Conservation (phyloP, 1,140 invertebrate species). For the Drosophila leontia region DNA sequence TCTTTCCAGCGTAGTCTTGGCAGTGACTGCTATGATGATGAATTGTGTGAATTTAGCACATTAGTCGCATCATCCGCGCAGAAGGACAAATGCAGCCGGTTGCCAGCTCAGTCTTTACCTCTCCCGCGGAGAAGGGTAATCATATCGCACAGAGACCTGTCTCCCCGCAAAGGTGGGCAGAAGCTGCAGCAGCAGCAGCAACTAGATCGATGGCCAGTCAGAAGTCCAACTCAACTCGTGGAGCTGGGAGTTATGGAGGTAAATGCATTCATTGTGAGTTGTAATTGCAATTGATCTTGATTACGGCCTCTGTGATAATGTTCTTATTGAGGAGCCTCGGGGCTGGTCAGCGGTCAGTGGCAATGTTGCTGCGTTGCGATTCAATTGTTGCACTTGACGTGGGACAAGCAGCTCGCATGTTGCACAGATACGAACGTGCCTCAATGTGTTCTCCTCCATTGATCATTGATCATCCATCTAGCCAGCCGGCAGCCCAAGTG, state of each 20-base stretch:
- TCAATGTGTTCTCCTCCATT: slow-evolving; percentile 53
- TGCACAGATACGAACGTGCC: slow-evolving; percentile 47
- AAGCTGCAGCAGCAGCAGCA: slow-evolving; percentile 21
- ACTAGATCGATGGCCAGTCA: slow-evolving; percentile 63
- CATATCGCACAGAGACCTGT: slow-evolving; percentile 55
- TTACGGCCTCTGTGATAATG: slow-evolving; percentile 79
- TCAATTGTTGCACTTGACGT: slow-evolving; percentile 57
- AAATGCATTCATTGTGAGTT: slow-evolving; percentile 82
- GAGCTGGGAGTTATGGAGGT: slow-evolving; percentile 53
- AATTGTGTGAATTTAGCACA: slow-evolving; percentile 84
- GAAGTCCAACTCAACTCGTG: background rate
- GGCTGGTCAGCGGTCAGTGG: slow-evolving; percentile 36
- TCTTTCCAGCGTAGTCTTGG: slow-evolving; percentile 13
- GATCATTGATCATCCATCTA: slow-evolving; percentile 49
- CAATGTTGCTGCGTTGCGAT: slow-evolving; percentile 39
- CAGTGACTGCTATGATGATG: slow-evolving; percentile 71
- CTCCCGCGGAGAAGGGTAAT: slow-evolving; percentile 36
- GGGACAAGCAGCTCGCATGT: slow-evolving; percentile 54
- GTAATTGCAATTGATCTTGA: slow-evolving; percentile 85
- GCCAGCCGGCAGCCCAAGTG: slow-evolving; percentile 19
- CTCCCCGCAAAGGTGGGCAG: slow-evolving; percentile 61
- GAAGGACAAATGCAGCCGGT: slow-evolving; percentile 42
- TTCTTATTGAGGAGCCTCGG: slow-evolving; percentile 61
- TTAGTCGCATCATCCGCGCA: slow-evolving; percentile 69
- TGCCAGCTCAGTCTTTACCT: background rate